Evolutionary conservation across 2,888 invertebrate genomes (phyloP), one percentile per base, ranked within the genome.

Genomic region (Drosophila maculinotata): DNA sequence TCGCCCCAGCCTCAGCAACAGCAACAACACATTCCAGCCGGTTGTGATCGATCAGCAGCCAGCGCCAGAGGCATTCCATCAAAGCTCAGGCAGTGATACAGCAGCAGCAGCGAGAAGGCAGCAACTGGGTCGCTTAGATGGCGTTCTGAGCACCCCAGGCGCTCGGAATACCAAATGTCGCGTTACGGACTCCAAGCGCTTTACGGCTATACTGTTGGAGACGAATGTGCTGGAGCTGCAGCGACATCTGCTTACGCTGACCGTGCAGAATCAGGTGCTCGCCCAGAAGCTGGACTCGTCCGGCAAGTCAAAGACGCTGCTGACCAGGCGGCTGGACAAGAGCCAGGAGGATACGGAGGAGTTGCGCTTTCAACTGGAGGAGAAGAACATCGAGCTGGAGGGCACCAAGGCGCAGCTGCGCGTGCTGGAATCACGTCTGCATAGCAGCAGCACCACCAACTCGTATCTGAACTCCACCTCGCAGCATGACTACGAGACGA

Each of bases 201-300:
- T 97, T 90, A 93, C 95, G 87, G 96, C 96, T 92, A 97, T 97
- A 92, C 93, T 97, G 87, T 93, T 94, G 86, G 97, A 97, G 93
- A 94, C 94, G 83, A 95, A 96, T 92, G 95, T 96, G 60, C 92
- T 96, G 79, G 96, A 96, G 92, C 93, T 97, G 89, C 96, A 96
- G 92, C 94, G 96, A 83, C 97, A 97, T 92, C 93, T 97, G 74
- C 94, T 97, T 76, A 95, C 94, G 28, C 94, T 95, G 85, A 95
- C 96, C 90, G 95, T 96, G 90, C 95, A 96, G 91, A 96, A 96
- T 93, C 96, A 97, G 95, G 94, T 94, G 90, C 92, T 96, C 85
- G 93, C 94, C 88, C 94, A 95, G 88, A 94, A 95, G 91, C 91
- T 96, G 87, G 94, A 95, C 79, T 94, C 94, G 71, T 94, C 94